Conservation (phyloP, 2,888 invertebrate genomes). For the Cenopis cana region DNA sequence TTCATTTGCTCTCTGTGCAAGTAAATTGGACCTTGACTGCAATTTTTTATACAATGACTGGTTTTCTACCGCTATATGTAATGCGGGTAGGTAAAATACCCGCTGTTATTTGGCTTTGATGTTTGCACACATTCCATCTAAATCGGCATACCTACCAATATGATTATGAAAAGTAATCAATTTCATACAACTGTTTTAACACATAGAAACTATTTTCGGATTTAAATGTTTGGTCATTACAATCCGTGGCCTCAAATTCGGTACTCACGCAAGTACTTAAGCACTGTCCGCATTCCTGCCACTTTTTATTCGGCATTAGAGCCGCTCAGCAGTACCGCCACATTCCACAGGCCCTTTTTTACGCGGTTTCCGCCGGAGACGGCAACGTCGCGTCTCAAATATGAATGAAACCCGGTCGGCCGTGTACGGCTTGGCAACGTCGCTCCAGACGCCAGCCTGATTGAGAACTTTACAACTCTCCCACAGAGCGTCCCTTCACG, state of each 20-base stretch:
- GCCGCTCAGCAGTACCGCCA: conserved; percentile 82
- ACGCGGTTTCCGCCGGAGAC: conserved; percentile 84
- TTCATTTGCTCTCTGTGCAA: conserved; percentile 77
- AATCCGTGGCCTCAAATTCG: conserved; percentile 29
- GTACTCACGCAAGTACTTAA: conserved; percentile 49
- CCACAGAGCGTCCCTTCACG: conserved; percentile 69
- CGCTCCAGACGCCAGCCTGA: conserved; percentile 81
- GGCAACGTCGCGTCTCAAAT: conserved; percentile 84
- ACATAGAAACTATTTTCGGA: conserved; percentile 1
- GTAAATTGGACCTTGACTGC: conserved; percentile 57
- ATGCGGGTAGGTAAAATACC: neutral
- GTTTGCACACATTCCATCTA: neutral
- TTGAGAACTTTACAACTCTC: conserved; percentile 81
- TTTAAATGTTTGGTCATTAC: conserved; percentile 18
- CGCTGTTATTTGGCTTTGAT: neutral
- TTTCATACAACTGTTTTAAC: neutral
- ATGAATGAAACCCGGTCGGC: conserved; percentile 84
- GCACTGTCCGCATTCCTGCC: conserved; percentile 76
- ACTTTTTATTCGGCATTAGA: conserved; percentile 79
- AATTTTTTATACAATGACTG: conserved; percentile 50
- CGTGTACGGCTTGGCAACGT: conserved; percentile 79
- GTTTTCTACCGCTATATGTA: neutral
- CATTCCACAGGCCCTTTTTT: conserved; percentile 84
- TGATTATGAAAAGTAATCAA: neutral
- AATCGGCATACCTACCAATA: neutral